These are phyloP conservation scores for Aplysia californica DNA, from an alignment of 1,140 invertebrate species.

Conservation along the genomic window DNA sequence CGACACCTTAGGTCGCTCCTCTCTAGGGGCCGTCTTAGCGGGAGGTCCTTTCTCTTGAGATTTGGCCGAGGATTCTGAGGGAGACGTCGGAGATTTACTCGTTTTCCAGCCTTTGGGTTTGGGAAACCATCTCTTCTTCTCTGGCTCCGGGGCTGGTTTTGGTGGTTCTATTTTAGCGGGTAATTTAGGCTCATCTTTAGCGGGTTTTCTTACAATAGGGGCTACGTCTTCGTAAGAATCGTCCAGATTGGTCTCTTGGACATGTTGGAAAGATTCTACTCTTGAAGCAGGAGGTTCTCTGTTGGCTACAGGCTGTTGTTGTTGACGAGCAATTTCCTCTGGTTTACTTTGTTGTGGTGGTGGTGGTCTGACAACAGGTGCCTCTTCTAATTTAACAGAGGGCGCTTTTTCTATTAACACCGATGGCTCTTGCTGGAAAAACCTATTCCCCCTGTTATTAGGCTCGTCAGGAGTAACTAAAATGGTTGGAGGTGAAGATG, in stretches of 20 bases:
- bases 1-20: not conserved
- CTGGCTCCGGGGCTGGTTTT: not conserved
- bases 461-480: not conserved
- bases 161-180: not conserved
- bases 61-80: not conserved
- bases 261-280: too few relatives aligned
- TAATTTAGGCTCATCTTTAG: too few relatives aligned
- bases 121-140: constrained; percentile 28
- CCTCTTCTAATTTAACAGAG: not conserved
- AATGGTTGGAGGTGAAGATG: not conserved
- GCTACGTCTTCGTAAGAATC: constrained; percentile 1
- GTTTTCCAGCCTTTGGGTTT: constrained; percentile 8
- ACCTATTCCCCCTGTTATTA: too few relatives aligned
- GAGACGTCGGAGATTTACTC: not conserved
- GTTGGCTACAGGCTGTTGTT: too few relatives aligned
- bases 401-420: too few relatives aligned
- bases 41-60: too few relatives aligned
- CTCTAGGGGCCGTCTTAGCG: too few relatives aligned
- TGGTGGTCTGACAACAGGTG: not conserved
- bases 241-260: constrained; percentile 28
- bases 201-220: too few relatives aligned
- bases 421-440: too few relatives aligned
- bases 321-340: too few relatives aligned
- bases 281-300: too few relatives aligned
- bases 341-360: too few relatives aligned